These are phyloP conservation scores for Triops longicaudatus DNA, from an alignment of 1,140 invertebrate genomes.

Conservation along the genomic window DNA sequence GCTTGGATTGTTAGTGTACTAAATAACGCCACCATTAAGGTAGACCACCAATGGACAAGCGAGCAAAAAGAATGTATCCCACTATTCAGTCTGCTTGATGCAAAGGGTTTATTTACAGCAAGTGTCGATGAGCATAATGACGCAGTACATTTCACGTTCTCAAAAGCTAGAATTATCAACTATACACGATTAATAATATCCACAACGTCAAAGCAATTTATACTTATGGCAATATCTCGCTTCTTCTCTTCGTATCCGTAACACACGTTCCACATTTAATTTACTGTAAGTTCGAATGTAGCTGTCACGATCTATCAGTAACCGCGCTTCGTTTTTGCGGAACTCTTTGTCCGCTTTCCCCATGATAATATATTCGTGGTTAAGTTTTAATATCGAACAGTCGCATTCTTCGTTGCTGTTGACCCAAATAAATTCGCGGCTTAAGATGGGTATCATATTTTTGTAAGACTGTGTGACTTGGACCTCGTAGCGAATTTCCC, in stretches of 20 bases:
- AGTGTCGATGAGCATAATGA: neutral
- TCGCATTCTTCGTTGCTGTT: slow-evolving; percentile 29
- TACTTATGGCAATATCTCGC: slow-evolving; percentile 32
- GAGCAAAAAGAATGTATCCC: neutral
- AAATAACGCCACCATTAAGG: no score
- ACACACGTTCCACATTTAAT: slow-evolving; percentile 30
- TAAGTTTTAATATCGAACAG: slow-evolving; percentile 29
- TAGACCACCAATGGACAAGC: neutral
- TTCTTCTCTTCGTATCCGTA: slow-evolving; percentile 31
- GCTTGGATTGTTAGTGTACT: no score
- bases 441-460: slow-evolving; percentile 31
- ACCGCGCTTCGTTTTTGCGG: slow-evolving; percentile 31
- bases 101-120: slow-evolving; percentile 3
- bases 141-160: neutral
- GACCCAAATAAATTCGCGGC: slow-evolving; percentile 32
- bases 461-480: slow-evolving; percentile 33
- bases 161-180: neutral
- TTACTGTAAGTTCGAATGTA: slow-evolving; percentile 31
- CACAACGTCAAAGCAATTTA: slow-evolving; percentile 17
- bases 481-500: slow-evolving; percentile 33
- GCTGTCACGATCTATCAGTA: slow-evolving; percentile 30
- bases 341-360: slow-evolving; percentile 31
- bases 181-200: neutral
- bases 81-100: neutral
- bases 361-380: slow-evolving; percentile 33